A percentile compares a stretch with the other conserved stretches of the same genome.
Conservation (phyloP, 2,113 vertebrate genomes). For the Turnix velox region DNA sequence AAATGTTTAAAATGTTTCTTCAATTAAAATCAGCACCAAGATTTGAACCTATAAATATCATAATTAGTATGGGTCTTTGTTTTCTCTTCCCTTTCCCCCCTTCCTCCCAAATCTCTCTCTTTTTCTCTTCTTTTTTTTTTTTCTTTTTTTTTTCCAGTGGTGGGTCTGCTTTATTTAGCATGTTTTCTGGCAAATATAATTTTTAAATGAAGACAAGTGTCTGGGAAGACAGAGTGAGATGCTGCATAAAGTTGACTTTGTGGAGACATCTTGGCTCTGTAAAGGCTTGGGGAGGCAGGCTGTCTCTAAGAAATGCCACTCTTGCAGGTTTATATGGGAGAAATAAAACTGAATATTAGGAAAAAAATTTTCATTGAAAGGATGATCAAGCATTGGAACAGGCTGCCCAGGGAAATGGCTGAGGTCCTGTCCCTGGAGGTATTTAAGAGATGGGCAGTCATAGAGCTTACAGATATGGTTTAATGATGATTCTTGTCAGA, state of each 20-base stretch:
- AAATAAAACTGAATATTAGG: no score
- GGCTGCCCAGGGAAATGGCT: no score
- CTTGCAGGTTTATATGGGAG: not conserved
- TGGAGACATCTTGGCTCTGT: not conserved
- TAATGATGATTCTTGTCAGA: no score
- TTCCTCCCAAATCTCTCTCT: fast-evolving
- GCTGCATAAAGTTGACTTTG: not conserved
- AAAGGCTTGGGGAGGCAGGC: not conserved
- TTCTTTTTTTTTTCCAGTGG: not conserved
- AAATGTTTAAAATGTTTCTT: constrained; percentile 72
- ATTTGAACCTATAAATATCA: constrained; percentile 68
- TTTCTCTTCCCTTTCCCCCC: not conserved
- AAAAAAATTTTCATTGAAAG: no score
- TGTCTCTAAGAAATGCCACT: not conserved
- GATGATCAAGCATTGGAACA: no score
- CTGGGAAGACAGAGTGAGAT: not conserved
- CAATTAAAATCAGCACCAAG: constrained; percentile 66
- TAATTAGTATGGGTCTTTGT: constrained; percentile 16
- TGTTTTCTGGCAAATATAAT: not conserved
- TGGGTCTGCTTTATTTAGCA: not conserved
- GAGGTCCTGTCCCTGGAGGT: no score
- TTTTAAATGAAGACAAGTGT: not conserved
- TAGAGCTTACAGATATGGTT: no score
- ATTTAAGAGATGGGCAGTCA: no score
- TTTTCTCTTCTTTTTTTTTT: no score